Conservation (phyloP, 2,113 vertebrate species). For the Harpagus bidentatus region DNA sequence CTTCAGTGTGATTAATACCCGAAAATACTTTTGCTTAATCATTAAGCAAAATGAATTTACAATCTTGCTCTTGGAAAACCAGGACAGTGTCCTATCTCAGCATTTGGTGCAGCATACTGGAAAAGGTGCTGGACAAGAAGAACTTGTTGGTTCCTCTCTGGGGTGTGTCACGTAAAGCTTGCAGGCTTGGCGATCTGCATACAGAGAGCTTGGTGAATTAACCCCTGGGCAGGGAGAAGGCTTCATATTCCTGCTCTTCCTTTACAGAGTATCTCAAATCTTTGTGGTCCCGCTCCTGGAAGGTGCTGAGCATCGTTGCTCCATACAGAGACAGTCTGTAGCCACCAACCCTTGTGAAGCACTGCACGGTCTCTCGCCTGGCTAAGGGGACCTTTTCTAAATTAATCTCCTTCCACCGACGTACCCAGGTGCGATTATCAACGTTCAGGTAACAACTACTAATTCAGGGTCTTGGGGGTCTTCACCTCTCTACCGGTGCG, state of each 20-base stretch:
- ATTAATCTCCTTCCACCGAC: neutral
- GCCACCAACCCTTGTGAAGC: neutral
- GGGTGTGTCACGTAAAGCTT: neutral
- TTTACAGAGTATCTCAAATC: neutral
- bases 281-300: neutral
- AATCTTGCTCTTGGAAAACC: neutral
- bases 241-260: rapidly evolving
- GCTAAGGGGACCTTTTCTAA: neutral
- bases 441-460: neutral
- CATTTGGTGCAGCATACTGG: neutral
- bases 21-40: neutral
- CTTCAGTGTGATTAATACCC: neutral
- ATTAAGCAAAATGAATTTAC: neutral
- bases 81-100: neutral
- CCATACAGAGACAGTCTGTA: neutral
- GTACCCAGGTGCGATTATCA: rapidly evolving
- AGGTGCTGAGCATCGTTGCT: neutral
- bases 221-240: rapidly evolving
- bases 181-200: rapidly evolving
- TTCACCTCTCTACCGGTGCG: neutral
- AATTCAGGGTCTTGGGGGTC: neutral
- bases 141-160: neutral
- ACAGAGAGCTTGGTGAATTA: neutral
- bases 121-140: neutral
- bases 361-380: neutral